Evolutionary conservation across 1,140 invertebrate genomes (phyloP), one percentile per base, ranked within the genome.

Genomic region (Procambarus clarkii): DNA sequence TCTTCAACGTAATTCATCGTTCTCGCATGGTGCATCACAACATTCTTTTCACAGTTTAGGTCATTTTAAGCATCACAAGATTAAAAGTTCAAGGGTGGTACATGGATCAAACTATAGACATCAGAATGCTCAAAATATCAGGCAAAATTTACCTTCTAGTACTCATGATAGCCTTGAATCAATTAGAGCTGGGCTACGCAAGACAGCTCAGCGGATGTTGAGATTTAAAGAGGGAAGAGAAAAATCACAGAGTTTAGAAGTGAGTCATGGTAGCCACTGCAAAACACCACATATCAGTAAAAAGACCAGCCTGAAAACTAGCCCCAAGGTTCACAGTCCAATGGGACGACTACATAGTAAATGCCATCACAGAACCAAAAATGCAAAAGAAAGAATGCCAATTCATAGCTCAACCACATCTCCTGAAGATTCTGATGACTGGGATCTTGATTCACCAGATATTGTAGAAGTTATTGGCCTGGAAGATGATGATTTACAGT

Each of bases 221-320:
- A 87, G 44, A 58, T 69, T 91, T 5, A 58, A 58, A 64, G 81
- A 13, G 45, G 64, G 34, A 45, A 81, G 7, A 84, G 87, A 85
- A 91, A 91, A 91, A 34, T 91, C 90, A 24, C 85, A 81, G 34
- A 91, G 90, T 69, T 86, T 87, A 81, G 90, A 91, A 58, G 24
- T 44, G 1, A 76, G 64, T 60, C 45, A 18, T n/a, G 50, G n/a
- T n/a, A 4, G n/a, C 69, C 21, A 69, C 13, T 50, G 11, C 71
- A 71, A 58, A 34, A 69, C 58, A 21, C 34, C 24, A 34, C 81
- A 45, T 50, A n/a, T 46, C 5, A 60, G 60, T 34, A 79, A 48
- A 48, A n/a, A 64, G 4, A 4, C 46, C 46, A 48, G 46, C 58
- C 80, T 64, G 7, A 91, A 78, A 45, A 69, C n/a, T 18, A 64